Evolutionary conservation across 1,140 invertebrate species (phyloP).

Genomic region (Whitmania pigra): DNA sequence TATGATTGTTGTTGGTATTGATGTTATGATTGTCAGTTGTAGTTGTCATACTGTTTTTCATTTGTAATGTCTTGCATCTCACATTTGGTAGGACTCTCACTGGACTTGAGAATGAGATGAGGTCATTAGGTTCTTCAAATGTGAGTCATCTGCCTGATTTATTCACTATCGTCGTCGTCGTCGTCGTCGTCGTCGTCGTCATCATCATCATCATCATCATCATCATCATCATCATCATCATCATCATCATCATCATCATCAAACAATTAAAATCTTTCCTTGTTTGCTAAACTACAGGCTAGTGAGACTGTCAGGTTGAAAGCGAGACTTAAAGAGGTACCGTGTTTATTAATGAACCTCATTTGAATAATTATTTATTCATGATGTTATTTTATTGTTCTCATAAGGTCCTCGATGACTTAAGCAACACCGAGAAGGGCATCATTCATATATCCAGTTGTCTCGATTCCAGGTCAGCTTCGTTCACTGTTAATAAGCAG

Average conservation of each 20-base stretch:
- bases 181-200: neutral
- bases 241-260: constrained; percentile 5
- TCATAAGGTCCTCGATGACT: no score
- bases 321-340: neutral
- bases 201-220: neutral
- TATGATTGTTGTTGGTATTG: neutral
- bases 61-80: neutral
- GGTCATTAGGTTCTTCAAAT: neutral
- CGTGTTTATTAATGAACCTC: neutral
- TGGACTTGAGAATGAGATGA: neutral
- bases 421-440: no score
- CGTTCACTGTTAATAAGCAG: no score
- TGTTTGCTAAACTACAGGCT: neutral
- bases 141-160: neutral
- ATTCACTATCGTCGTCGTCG: neutral
- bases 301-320: neutral
- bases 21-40: neutral
- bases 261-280: neutral
- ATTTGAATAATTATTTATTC: neutral
- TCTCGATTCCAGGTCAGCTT: no score
- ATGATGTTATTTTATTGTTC: neutral
- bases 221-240: neutral
- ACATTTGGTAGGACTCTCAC: neutral
- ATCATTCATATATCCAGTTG: no score
- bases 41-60: neutral